Conservation (phyloP, 30 jellyfish, hydroid and myxozoan species). For the Cassiopea andromeda region DNA sequence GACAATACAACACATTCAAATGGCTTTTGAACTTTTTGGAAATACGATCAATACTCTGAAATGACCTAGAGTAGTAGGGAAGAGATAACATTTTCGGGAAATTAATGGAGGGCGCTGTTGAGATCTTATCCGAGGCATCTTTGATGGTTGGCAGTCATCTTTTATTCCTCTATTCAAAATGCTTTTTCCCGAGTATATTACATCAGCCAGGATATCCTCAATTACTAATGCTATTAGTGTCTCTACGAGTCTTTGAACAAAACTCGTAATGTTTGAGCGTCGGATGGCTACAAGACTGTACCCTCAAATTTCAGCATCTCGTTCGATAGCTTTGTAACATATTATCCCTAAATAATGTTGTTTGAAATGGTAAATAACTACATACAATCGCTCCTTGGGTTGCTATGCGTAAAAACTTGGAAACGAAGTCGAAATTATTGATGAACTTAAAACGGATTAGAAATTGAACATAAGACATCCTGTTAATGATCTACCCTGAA, state of each 20-base stretch:
- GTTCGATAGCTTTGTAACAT: too few species aligned
- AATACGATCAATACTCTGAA: background rate
- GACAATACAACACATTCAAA: background rate
- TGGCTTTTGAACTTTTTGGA: background rate
- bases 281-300: too few species aligned
- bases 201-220: background rate
- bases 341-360: too few species aligned
- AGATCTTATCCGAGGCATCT: background rate
- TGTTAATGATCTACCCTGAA: too few species aligned
- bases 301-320: too few species aligned
- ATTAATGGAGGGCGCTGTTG: background rate
- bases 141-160: background rate
- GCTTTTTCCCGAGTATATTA: background rate
- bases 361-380: too few species aligned
- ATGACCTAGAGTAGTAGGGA: background rate
- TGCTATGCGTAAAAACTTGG: too few species aligned
- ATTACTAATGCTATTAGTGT: background rate
- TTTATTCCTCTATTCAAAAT: background rate
- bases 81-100: background rate
- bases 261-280: too few species aligned
- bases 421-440: too few species aligned
- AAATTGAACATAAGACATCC: too few species aligned
- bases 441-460: too few species aligned
- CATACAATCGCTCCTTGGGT: too few species aligned
- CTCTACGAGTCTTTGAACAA: background rate